Conservation (phyloP, 2,113 vertebrate species). For the Accipiter virgatus region DNA sequence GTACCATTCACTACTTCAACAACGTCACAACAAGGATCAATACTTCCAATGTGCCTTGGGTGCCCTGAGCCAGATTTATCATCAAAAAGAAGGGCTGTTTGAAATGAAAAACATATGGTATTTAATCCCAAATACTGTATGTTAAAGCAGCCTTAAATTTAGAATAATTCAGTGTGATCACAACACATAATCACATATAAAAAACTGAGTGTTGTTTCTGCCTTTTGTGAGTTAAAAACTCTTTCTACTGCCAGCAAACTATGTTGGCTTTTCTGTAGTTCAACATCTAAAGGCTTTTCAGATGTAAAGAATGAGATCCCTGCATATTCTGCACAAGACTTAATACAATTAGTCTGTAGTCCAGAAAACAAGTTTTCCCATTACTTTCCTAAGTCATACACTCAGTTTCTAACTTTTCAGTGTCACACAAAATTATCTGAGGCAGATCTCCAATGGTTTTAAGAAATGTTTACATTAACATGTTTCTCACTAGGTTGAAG, state of each 20-base stretch:
- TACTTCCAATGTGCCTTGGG: constrained; percentile 94
- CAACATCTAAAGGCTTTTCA: not conserved
- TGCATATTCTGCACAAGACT: not conserved
- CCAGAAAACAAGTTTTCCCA: not conserved
- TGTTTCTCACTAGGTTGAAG: not conserved
- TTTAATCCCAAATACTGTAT: not conserved
- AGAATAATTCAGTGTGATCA: not conserved
- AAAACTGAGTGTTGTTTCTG: not conserved
- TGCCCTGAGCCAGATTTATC: constrained; percentile 85
- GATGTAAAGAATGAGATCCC: not conserved
- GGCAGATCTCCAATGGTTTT: not conserved
- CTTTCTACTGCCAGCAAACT: not conserved
- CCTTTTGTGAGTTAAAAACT: not conserved
- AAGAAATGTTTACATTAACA: not conserved
- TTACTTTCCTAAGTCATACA: not conserved
- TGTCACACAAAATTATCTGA: not conserved
- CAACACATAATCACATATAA: not conserved
- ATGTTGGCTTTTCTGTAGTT: not conserved
- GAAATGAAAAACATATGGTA: not conserved
- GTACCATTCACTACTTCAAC: constrained; percentile 90
- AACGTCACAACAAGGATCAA: constrained; percentile 96
- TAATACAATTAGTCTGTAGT: not conserved
- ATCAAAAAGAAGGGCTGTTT: constrained; percentile 90
- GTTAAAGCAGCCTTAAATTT: not conserved
- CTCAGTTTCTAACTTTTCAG: not conserved